Base-by-base conservation (phyloP, 2,113 vertebrate species). In the Melospiza georgiana region DNA sequence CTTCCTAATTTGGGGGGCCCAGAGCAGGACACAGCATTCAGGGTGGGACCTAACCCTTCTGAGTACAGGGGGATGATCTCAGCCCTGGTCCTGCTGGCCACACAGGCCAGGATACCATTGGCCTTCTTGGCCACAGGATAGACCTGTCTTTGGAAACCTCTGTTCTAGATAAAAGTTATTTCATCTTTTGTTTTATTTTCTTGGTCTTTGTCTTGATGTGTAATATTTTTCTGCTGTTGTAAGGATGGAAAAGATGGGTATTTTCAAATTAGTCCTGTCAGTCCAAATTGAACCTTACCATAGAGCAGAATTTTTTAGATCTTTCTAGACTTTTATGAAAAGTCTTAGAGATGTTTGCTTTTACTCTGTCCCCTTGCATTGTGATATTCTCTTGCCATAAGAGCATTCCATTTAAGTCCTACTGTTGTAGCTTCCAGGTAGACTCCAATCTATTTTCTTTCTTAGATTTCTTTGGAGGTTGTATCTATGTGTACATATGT, bases 341-440 rank as follows among this genome's bases (percentile, higher is more conserved):
- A 67, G 24, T 9, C 2, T 63, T 75, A 21, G 11, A 61, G 67
- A 10, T 57, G 11, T 41, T 33, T 48, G 13, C 37, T 85, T 87
- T 78, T 75, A 52, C 24, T 92, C 54, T 68, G 22, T 61, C 16
- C 31, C 2, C 78, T 90, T 91, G 27, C 28, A 5, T 28, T 93
- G 30, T 86, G 52, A 49, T 86, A 31, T 0, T 92, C 35, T 87
- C 35, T 73, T 79, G 46, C 55, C 39, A 6, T 72, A 84, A 90
- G 52, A 78, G 93, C 90, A 94, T 94, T 92, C 83, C 79, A 87
- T 30, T 81, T 54, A 62, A 87, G 17, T 79, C 59, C n/a, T 11
- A 2, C 24, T 82, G 23, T 23, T 86, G 37, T 75, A 87, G 57
- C 27, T 68, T 93, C 39, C 30, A 55, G 30, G 31, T 89, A 37